These are phyloP conservation scores for Sebastolobus alascanus DNA, from an alignment of 2,797 vertebrate genomes.

Conservation along the genomic window DNA sequence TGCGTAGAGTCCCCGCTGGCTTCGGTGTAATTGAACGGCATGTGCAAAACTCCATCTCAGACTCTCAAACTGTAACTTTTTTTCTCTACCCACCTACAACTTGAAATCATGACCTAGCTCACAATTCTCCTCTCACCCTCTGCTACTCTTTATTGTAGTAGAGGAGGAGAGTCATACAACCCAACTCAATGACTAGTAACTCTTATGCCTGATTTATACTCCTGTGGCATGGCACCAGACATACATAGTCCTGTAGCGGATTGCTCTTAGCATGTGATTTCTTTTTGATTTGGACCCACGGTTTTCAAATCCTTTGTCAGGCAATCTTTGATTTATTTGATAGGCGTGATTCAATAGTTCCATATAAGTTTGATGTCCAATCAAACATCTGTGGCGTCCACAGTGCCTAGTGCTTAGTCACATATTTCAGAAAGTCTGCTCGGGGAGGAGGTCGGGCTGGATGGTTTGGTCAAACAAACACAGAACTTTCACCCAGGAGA, in stretches of 20 bases:
- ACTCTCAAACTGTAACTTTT: not conserved
- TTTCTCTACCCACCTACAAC: conserved; percentile 1
- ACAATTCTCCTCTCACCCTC: not conserved
- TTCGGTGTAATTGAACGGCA: conserved; percentile 37
- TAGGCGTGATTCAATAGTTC: no score
- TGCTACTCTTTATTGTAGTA: conserved; percentile 23
- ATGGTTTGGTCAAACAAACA: not conserved
- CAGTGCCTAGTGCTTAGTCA: no score
- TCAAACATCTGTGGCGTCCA: no score
- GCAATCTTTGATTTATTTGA: no score
- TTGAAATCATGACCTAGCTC: conserved; percentile 35
- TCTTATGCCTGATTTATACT: no score
- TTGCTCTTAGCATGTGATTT: no score
- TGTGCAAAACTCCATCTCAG: conserved; percentile 20
- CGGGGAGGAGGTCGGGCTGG: not conserved
- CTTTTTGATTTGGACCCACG: no score
- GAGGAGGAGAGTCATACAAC: conserved; percentile 1
- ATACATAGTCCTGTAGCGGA: no score
- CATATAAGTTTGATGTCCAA: no score
- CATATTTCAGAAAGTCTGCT: not conserved
- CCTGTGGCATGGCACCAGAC: no score
- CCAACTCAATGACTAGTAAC: not conserved
- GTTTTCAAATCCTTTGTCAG: no score
- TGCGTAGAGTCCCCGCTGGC: not conserved
- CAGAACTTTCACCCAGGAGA: no score